Base-by-base conservation (phyloP, 1,140 invertebrate species). In the Spodoptera frugiperda region DNA sequence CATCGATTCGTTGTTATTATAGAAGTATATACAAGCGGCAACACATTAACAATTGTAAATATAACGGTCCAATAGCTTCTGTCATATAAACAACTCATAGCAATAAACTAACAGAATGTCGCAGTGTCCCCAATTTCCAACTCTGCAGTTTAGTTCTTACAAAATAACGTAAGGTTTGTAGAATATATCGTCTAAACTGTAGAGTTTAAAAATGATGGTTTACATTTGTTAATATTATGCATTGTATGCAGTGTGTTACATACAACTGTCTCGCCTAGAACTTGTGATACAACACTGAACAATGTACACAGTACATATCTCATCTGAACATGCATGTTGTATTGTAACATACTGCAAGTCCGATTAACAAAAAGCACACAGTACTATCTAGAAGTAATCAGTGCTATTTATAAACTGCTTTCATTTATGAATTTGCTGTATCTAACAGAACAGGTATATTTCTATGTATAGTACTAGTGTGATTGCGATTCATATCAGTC, bases 1-100 rank as follows among this genome's bases (percentile, higher is more conserved):
- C 88, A 85, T 83, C 15, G 46, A 89, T 89, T 91, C 89, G 89
- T 89, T 90, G 89, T 89, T 77, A 79, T 70, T 44, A 76, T 68
- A 67, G 17, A 65, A 48, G n/a, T 68, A 68, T 68, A 63, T 77
- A 76, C 46, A 57, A 21, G 71, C 14, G 21, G 65, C 49, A 49
- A 15, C 63, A 74, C 25, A 65, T 33, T 73, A 73, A 65, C 74
- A 55, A 76, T 55, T 65, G 59, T 54, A 76, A 75, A 63, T 61
- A 51, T 74, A 67, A 67, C 63, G 19, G n/a, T 59, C 12, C 25
- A 39, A 44, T 39, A 15, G 11, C 46, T 6, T 19, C 61, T 65
- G 61, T 46, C 44, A 65, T 65, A 48, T 65, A 65, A 65, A 65
- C 59, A 63, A 19, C 11, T 25, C 49, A 67, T 33, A 67, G 17